Percentiles rank a stretch among this genome's conserved stretches.
Conservation (phyloP, 1,140 invertebrate species). For the Drosophila miranda region DNA sequence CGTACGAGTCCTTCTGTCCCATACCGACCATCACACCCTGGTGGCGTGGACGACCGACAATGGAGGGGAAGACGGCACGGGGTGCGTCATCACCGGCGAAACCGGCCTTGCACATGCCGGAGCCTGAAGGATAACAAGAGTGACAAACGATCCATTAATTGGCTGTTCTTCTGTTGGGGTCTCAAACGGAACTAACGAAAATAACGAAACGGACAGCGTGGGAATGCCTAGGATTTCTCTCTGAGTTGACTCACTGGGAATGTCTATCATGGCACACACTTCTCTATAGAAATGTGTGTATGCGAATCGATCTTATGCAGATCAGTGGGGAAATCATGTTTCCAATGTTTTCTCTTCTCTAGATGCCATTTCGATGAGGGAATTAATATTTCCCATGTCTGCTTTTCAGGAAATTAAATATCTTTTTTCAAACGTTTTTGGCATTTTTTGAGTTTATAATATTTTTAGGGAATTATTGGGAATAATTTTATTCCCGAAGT, state of each 20-base stretch:
- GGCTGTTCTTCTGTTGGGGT: background rate
- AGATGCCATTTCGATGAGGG: no score
- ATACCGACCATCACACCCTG: slow-evolving; percentile 97
- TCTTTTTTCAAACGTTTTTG: background rate
- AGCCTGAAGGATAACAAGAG: slow-evolving; percentile 88
- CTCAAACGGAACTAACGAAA: background rate
- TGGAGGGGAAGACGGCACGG: slow-evolving; percentile 97
- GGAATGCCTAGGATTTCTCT: background rate
- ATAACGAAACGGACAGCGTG: slow-evolving; percentile 16
- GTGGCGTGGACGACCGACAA: slow-evolving; percentile 95
- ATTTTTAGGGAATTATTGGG: background rate
- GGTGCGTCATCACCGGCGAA: slow-evolving; percentile 98
- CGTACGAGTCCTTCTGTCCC: slow-evolving; percentile 95
- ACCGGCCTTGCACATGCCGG: slow-evolving; percentile 98
- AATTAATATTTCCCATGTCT: background rate
- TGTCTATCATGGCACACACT: background rate
- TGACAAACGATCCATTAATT: slow-evolving; percentile 46
- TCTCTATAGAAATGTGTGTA: slow-evolving; percentile 3
- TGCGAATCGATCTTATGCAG: background rate
- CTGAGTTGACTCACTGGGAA: background rate
- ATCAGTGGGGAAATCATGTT: slow-evolving; percentile 4
- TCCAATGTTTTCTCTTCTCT: background rate
- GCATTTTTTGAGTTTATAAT: background rate
- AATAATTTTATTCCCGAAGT: no score
- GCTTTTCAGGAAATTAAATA: background rate